Evolutionary conservation across 2,113 vertebrate genomes (phyloP).

Genomic region (Turdus rufiventris): DNA sequence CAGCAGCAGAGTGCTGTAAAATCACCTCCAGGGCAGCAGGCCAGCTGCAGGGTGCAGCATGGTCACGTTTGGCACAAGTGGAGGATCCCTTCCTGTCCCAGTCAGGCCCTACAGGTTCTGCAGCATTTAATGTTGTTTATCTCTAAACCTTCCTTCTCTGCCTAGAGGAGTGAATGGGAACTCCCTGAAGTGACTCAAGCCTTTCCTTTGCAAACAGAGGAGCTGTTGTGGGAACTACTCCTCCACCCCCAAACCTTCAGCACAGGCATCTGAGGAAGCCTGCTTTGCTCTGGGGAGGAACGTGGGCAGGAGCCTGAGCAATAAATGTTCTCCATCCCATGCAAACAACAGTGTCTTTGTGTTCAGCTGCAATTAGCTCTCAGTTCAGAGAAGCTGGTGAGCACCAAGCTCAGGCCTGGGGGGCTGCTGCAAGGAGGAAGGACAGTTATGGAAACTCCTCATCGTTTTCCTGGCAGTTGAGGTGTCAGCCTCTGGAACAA

Average conservation of each 20-base stretch:
- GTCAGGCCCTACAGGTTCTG: slow-evolving; percentile 10
- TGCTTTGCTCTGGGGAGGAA: slow-evolving; percentile 19
- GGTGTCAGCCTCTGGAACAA: neutral
- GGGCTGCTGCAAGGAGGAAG: neutral
- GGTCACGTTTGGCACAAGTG: neutral
- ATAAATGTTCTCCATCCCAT: neutral
- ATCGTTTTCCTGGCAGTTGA: neutral
- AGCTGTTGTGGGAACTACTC: slow-evolving; percentile 24
- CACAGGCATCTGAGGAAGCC: slow-evolving; percentile 22
- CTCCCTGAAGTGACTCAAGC: slow-evolving; percentile 48
- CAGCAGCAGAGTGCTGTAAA: neutral
- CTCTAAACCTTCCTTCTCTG: neutral
- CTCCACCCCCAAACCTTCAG: slow-evolving; percentile 37
- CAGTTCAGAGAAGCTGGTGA: slow-evolving; percentile 9
- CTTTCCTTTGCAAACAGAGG: slow-evolving; percentile 29
- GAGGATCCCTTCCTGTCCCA: neutral
- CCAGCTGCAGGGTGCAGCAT: neutral
- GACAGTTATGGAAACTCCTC: neutral
- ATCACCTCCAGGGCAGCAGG: neutral
- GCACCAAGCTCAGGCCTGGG: neutral
- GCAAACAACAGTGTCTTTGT: slow-evolving; percentile 38
- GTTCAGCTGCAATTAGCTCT: slow-evolving; percentile 21
- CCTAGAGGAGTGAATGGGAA: slow-evolving; percentile 17
- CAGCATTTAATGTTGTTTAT: slow-evolving; percentile 30
- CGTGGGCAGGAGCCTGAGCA: slow-evolving; percentile 39